Evolutionary conservation across 2,797 vertebrate genomes (phyloP).

Genomic region (Australoheros facetus): DNA sequence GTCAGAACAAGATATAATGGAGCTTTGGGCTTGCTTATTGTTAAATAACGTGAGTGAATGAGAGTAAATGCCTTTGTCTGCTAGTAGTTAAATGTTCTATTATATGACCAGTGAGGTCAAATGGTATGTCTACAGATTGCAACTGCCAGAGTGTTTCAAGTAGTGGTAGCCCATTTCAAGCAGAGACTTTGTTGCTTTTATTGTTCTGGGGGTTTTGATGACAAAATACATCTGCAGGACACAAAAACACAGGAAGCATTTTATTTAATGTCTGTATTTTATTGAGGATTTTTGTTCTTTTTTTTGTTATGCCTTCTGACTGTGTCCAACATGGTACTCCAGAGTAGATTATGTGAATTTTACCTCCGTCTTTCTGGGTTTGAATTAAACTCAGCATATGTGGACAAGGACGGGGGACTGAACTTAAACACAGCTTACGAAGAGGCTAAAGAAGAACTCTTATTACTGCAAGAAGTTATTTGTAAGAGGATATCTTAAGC

Average conservation of each 20-base stretch:
- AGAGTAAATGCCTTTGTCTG: conserved; percentile 46
- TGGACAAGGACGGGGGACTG: neutral
- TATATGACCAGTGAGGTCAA: conserved; percentile 30
- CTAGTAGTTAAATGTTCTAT: conserved; percentile 40
- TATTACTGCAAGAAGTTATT: neutral
- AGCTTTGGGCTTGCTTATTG: conserved; percentile 48
- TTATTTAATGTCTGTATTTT: neutral
- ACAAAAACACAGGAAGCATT: neutral
- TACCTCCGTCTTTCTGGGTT: neutral
- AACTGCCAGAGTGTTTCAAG: neutral
- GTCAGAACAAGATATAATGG: conserved; percentile 50
- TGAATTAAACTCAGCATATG: neutral
- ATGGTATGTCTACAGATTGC: conserved; percentile 14
- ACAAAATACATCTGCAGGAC: neutral
- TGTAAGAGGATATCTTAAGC: neutral
- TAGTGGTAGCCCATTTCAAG: neutral
- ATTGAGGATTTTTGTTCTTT: neutral
- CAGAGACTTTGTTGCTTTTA: neutral
- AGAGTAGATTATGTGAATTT: neutral
- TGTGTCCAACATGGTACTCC: neutral
- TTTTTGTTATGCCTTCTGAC: neutral
- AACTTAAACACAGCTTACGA: neutral
- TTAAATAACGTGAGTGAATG: conserved; percentile 42
- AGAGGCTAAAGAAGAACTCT: neutral
- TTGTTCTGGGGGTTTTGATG: neutral